Conservation (phyloP, 2,113 vertebrate genomes). For the Chlamydotis undulata region DNA sequence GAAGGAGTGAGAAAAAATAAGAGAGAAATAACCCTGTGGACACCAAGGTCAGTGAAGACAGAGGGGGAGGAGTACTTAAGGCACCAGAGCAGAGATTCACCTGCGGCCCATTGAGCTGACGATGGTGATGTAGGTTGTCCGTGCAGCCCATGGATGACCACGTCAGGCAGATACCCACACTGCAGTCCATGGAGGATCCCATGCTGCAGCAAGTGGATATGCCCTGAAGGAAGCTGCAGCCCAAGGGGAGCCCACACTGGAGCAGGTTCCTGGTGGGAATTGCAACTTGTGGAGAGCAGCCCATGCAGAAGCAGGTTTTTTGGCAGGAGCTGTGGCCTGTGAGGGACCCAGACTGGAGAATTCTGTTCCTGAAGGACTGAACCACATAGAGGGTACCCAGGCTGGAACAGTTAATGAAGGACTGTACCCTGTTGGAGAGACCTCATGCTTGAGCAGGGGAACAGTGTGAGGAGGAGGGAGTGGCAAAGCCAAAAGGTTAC, state of each 20-base stretch:
- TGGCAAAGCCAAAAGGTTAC: neutral
- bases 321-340: neutral
- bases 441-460: neutral
- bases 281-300: neutral
- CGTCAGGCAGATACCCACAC: too few relatives aligned
- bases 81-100: neutral
- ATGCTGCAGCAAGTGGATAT: neutral
- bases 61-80: neutral
- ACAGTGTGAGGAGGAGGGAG: neutral
- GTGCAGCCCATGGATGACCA: neutral
- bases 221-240: neutral
- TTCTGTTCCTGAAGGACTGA: neutral
- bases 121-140: neutral
- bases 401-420: neutral
- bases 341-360: neutral
- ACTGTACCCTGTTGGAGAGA: neutral
- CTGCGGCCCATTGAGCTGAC: neutral
- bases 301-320: neutral
- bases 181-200: neutral
- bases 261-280: neutral
- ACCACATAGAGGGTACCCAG: neutral
- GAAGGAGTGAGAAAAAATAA: neutral
- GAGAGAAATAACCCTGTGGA: neutral
- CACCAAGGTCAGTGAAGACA: neutral
- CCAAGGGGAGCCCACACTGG: fast-evolving